Conservation (phyloP, 2,888 invertebrate species). For the Himalopsyche kuldschensis region DNA sequence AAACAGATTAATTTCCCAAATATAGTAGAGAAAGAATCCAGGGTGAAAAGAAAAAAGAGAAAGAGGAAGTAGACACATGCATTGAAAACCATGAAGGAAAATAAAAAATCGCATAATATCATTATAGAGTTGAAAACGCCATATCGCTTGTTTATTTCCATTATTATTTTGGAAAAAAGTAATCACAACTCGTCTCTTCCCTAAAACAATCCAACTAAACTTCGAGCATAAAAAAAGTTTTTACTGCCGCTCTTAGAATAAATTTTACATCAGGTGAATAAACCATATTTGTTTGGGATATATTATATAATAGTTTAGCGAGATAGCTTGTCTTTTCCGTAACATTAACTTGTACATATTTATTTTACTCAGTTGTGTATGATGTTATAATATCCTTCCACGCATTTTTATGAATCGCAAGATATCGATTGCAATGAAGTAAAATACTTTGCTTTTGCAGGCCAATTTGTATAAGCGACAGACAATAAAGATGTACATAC, state of each 20-base stretch:
- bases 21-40: too few species aligned
- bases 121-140: neutral
- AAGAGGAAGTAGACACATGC: too few species aligned
- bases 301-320: too few species aligned
- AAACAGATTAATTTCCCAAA: too few species aligned
- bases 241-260: neutral
- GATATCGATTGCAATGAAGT: neutral
- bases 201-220: neutral
- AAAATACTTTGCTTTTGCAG: neutral
- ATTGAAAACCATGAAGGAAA: too few species aligned
- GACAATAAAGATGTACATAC: too few species aligned
- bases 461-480: neutral
- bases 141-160: neutral
- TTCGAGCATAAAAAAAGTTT: neutral
- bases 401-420: neutral
- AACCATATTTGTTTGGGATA: neutral
- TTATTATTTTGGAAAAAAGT: neutral
- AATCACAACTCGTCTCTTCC: neutral
- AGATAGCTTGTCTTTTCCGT: neutral
- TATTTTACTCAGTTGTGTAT: neutral
- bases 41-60: too few species aligned
- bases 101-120: too few species aligned
- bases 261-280: neutral
- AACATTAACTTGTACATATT: neutral
- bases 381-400: neutral